Conservation (phyloP, 2,888 invertebrate genomes). For the Eledona agricola region DNA sequence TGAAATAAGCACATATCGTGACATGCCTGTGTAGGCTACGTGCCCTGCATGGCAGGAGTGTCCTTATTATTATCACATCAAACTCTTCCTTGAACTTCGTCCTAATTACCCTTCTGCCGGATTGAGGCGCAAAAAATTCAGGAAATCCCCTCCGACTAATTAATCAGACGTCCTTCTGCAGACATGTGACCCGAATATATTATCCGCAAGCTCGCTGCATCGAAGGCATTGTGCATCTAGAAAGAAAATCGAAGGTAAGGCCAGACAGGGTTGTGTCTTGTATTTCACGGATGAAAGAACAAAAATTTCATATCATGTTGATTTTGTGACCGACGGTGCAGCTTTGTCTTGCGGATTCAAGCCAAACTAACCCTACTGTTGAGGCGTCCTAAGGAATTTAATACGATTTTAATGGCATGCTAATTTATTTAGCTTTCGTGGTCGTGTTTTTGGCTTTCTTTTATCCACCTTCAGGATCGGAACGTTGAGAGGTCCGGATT, state of each 20-base stretch:
- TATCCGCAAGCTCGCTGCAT: conserved; percentile 16
- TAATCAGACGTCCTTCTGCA: conserved; percentile 14
- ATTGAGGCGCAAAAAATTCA: conserved; percentile 9
- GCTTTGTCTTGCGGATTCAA: conserved; percentile 48
- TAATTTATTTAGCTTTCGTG: conserved; percentile 42
- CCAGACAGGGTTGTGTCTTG: conserved; percentile 47
- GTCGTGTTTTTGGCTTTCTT: conserved; percentile 16
- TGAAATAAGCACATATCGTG: conserved; percentile 47
- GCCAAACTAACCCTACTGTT: conserved; percentile 43
- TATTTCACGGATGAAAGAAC: conserved; percentile 55
- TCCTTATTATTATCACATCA: conserved; percentile 27
- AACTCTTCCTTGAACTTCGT: conserved; percentile 12
- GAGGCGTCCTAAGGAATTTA: conserved; percentile 43
- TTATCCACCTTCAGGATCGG: conserved; percentile 27
- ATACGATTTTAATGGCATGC: conserved; percentile 44
- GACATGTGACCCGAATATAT: conserved; percentile 15
- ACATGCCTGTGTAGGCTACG: conserved; percentile 42
- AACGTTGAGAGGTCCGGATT: conserved; percentile 25
- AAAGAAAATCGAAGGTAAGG: conserved; percentile 34
- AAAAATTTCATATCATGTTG: conserved; percentile 61
- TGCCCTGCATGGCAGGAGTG: conserved; percentile 29
- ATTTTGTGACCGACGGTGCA: conserved; percentile 52
- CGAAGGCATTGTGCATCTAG: conserved; percentile 26
- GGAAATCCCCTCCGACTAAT: conserved; percentile 15
- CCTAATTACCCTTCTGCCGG: conserved; percentile 14